phyloP scores from a whole-genome alignment of 2,797 vertebrate species.

The Poecile montanus region DNA sequence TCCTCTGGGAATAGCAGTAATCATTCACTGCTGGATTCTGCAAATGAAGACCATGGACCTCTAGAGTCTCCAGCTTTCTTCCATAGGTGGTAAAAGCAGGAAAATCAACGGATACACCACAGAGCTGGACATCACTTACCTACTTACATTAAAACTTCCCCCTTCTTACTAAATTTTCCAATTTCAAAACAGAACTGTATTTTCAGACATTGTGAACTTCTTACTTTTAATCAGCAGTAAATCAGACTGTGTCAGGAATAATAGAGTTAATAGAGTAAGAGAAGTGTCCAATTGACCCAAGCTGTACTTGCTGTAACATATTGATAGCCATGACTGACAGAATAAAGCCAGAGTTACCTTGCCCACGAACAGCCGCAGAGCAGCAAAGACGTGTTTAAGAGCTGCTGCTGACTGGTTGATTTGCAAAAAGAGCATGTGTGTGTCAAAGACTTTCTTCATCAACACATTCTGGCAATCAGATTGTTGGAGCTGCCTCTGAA shows the following conservation, averaged over 20 bases:
- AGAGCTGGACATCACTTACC: neutral
- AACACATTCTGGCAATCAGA: slow-evolving; percentile 93
- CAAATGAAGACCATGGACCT: neutral
- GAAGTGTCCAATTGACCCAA: neutral
- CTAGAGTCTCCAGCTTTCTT: neutral
- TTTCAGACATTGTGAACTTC: neutral
- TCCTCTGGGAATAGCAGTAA: neutral
- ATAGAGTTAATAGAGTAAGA: neutral
- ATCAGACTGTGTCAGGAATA: neutral
- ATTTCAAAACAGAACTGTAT: neutral
- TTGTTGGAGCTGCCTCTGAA: slow-evolving; percentile 89
- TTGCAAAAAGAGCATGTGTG: slow-evolving; percentile 95
- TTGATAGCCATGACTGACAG: neutral
- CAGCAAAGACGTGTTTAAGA: slow-evolving; percentile 91
- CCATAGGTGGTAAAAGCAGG: neutral
- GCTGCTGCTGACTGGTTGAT: slow-evolving; percentile 94
- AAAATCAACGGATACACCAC: neutral
- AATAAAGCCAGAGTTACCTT: slow-evolving; percentile 80
- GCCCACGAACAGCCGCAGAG: slow-evolving; percentile 91
- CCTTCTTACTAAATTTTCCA: neutral
- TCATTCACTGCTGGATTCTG: neutral
- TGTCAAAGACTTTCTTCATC: slow-evolving; percentile 98
- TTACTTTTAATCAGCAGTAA: neutral
- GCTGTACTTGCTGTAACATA: neutral
- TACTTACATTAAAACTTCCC: neutral